Base-by-base conservation (phyloP, 2,888 invertebrate species). In the Nephrotoma appendiculata region DNA sequence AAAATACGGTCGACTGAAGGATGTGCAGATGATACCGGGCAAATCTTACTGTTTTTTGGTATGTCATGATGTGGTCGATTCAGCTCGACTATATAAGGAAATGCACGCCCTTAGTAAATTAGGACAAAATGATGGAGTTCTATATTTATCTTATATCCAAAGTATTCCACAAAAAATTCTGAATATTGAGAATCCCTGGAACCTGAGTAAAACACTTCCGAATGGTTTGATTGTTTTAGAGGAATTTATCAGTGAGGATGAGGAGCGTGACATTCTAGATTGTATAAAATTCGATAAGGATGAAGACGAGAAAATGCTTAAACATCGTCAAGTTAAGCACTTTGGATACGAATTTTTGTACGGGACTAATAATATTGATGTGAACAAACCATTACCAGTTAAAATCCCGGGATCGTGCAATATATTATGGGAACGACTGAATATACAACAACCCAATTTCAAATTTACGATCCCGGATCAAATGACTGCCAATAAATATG, bases 311-410 rank as follows among this genome's bases (percentile, higher is more conserved):
- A 90, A 89, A 11, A 91, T 89, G 48, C 91, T 98, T 88, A 98
- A 97, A 90, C 95, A 98, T 90, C 93, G 98, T 52, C 93, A 94
- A 92, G 98, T 98, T 0, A 95, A 94, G 90, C 98, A 98, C 92
- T 98, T 94, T 92, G 98, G 98, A 0, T 98, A 95, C 91, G 97
- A 98, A 90, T 99, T 99, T 91, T 92, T 95, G 88, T 99, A 99
- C 91, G 95, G 95, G 86, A 95, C 93, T 41, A 98, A 98, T 92
- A 96, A 96, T 91, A 96, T 98, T 0, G 95, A 98, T 91, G 92
- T 94, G 86, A 91, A 93, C 86, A 91, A 92, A 86, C 97, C 97
- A 0, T 91, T 96, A 44, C 88, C 91, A 0, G 93, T 94, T 84
- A 92, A 92, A 71, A 95, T 98, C 89, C 98, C 98, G 0, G 88